Base-by-base conservation (phyloP, 2,888 invertebrate genomes). In the Psococerastis gibbosa region DNA sequence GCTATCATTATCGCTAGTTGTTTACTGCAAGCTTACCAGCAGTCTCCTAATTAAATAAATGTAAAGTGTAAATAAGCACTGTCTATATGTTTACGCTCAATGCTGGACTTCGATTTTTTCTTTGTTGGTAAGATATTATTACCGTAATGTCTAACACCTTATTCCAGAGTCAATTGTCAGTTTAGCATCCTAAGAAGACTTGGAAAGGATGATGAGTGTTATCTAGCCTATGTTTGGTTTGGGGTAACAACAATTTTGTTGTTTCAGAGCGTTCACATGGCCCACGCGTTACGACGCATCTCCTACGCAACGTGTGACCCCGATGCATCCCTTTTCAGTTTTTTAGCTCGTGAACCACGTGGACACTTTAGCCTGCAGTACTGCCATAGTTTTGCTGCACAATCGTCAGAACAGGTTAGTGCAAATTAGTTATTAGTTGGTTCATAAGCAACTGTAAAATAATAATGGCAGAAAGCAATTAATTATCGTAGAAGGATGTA, bases 231-330 rank as follows among this genome's bases (percentile, higher is more conserved):
- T 16, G 17, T 16, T 33, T 33, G 33, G 17, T 33, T 33, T 33
- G 15, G 16, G 15, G 3, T 33, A 6, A 6, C 9, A 42, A 41
- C 45, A 43, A 45, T 49, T 51, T n/a, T 51, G 54, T 52, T 57
- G 51, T 68, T 68, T 2, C 71, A 79, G 79, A 71, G 70, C 58
- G 78, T 82, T 64, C 75, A 78, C 64, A 84, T 83, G 83, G 78
- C 78, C 55, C 83, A 84, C 67, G 78, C 78, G 60, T 65, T 84
- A 56, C 75, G 81, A 54, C 74, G 85, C 60, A 82, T 85, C 56
- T 81, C 83, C 55, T 83, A 81, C 67, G 82, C 83, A 55, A 81
- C 81, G 56, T 83, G 83, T 75, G 82, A 84, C 64, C 74, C 81
- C 22, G 72, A 75, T 54, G 70, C 75, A 60, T 70, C 75, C 52